These are phyloP conservation scores for Odontesthes bonariensis DNA, from an alignment of 2,113 vertebrate genomes.

Conservation along the genomic window DNA sequence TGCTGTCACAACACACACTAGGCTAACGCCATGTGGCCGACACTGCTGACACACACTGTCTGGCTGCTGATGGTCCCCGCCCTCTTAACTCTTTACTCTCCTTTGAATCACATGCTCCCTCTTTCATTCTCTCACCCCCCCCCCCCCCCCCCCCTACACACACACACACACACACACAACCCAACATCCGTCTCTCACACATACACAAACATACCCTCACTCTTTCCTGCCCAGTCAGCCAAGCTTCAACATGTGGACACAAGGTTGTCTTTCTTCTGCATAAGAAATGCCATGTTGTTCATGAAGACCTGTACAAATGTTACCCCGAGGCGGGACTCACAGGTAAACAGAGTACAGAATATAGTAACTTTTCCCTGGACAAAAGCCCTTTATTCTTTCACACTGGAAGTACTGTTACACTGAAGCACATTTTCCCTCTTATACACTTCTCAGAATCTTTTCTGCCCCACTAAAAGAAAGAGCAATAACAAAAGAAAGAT, in stretches of 20 bases:
- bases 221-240: conserved; percentile 49
- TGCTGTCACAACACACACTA: conserved; percentile 54
- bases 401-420: conserved; percentile 27
- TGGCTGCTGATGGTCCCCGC: conserved; percentile 51
- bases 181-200: background rate
- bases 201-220: conserved; percentile 31
- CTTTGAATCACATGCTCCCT: conserved; percentile 13
- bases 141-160: background rate
- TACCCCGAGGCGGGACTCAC: background rate
- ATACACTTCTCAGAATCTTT: background rate
- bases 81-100: conserved; percentile 46
- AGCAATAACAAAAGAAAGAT: background rate
- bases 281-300: conserved; percentile 76
- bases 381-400: conserved; percentile 12
- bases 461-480: background rate
- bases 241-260: conserved; percentile 63
- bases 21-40: conserved; percentile 66
- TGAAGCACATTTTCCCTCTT: background rate
- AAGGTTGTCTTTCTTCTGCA: conserved; percentile 79
- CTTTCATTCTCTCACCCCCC: conserved; percentile 14
- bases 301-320: conserved; percentile 40
- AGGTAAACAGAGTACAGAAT: conserved; percentile 23
- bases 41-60: conserved; percentile 67
- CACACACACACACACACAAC: background rate
- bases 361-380: background rate